Evolutionary conservation across 1,140 invertebrate species (phyloP).

Genomic region (Brachionus koreanus): DNA sequence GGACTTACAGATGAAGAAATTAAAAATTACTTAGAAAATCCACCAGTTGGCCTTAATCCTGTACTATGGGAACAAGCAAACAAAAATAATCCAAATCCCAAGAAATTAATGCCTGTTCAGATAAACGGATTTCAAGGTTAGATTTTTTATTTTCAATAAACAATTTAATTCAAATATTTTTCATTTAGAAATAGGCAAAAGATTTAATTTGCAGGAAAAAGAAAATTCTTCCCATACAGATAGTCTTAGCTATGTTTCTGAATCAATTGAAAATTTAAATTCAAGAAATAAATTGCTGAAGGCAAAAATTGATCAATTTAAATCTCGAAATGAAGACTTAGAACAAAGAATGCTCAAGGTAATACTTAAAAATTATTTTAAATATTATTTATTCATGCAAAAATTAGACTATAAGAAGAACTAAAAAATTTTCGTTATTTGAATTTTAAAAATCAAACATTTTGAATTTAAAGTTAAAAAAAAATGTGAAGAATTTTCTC

Average conservation of each 20-base stretch:
- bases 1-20: conserved; percentile 63
- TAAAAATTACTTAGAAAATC: conserved; percentile 80
- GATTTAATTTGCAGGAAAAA: conserved; percentile 73
- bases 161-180: not conserved
- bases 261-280: conserved; percentile 38
- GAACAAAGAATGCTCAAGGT: conserved; percentile 33
- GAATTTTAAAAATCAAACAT: too few relatives aligned
- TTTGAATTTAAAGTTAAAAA: too few relatives aligned
- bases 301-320: conserved; percentile 39
- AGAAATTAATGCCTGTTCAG: conserved; percentile 80
- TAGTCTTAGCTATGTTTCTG: conserved; percentile 60
- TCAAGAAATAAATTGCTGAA: conserved; percentile 39
- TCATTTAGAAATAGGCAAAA: conserved; percentile 68
- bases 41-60: conserved; percentile 72
- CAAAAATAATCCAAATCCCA: conserved; percentile 82
- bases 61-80: conserved; percentile 72
- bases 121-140: conserved; percentile 76
- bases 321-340: conserved; percentile 38
- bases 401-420: too few relatives aligned
- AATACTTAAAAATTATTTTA: not conserved
- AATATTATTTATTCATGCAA: not conserved
- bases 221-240: conserved; percentile 73
- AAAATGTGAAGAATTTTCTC: too few relatives aligned
- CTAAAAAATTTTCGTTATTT: too few relatives aligned
- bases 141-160: not conserved